Base-by-base conservation (phyloP, 2,888 invertebrate species). In the Fragum sueziense region DNA sequence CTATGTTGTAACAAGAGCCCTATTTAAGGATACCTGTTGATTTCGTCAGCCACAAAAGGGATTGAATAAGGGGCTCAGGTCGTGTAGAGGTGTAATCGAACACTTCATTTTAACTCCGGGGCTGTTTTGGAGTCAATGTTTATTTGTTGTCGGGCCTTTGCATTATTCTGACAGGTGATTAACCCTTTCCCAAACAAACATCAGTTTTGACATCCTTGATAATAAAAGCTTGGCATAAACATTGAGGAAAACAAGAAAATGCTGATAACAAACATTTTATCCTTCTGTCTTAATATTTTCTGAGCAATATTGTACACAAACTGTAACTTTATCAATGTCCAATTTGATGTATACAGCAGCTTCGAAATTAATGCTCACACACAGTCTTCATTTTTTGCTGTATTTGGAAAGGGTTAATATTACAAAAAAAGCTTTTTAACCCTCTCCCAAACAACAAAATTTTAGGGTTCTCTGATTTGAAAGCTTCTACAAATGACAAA, bases 41-140 rank as follows among this genome's bases (percentile, higher is more conserved):
- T 25, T 41, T 65, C 11, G 20, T 22, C n/a, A 34, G 27, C 41
- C 22, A 34, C 22, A 65, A 65, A 65, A 65, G 41, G 65, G 65
- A 27, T 25, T 41, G 22, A 41, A 65, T 41, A 41, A 65, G 27
- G 65, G 65, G 37, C 4, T 61, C n/a, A 25, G 33, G 6, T 62
- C n/a, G 37, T 9, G 25, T 3, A 34, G 22, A 37, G 7, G 25
- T 65, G 65, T 27, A 65, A 65, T 22, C 3, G 41, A 65, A 65
- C 22, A 65, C 65, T 65, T 65, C 41, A 65, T 41, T 37, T 65
- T 41, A 27, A 37, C 65, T 41, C 25, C 41, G 41, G 65, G 65
- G 65, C 34, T 65, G 65, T 65, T 65, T 65, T 37, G 25, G 65
- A 61, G 61, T 61, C 34, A 29, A 33, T 61, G 57, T 57, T 57